These are phyloP conservation scores for Leptopterna dolabrata DNA, from an alignment of 2,888 invertebrate genomes.

Conservation along the genomic window DNA sequence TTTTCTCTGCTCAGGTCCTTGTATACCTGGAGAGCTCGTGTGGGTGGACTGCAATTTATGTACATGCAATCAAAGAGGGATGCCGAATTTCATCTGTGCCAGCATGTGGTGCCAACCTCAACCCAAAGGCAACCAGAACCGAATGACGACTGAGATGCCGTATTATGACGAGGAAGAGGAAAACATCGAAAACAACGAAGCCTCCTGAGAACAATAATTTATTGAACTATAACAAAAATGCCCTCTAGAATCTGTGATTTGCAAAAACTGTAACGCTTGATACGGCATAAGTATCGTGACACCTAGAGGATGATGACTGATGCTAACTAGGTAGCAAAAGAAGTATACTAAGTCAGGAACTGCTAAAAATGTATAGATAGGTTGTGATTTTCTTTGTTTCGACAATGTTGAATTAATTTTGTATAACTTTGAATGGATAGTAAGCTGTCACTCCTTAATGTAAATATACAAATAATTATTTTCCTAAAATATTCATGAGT, in stretches of 20 bases:
- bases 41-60: constrained; percentile 64
- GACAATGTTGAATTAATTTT: too few relatives aligned
- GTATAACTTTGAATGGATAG: too few relatives aligned
- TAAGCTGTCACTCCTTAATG: too few relatives aligned
- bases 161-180: constrained; percentile 22
- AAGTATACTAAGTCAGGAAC: too few relatives aligned
- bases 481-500: too few relatives aligned
- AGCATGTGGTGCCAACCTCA: constrained; percentile 63
- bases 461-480: too few relatives aligned
- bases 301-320: not conserved
- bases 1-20: constrained; percentile 50
- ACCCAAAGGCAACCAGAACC: constrained; percentile 51
- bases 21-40: constrained; percentile 62
- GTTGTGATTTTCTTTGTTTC: too few relatives aligned
- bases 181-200: constrained; percentile 13
- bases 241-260: not conserved
- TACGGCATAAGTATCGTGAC: not conserved
- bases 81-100: constrained; percentile 63
- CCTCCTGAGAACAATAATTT: not conserved
- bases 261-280: not conserved
- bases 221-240: not conserved
- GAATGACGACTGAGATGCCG: constrained; percentile 18
- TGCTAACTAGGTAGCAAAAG: not conserved
- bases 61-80: constrained; percentile 62
- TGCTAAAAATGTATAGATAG: too few relatives aligned